Evolutionary conservation across 2,797 vertebrate species (phyloP), one percentile per base, ranked within the genome.

Genomic region (Tauraco hartlaubi): DNA sequence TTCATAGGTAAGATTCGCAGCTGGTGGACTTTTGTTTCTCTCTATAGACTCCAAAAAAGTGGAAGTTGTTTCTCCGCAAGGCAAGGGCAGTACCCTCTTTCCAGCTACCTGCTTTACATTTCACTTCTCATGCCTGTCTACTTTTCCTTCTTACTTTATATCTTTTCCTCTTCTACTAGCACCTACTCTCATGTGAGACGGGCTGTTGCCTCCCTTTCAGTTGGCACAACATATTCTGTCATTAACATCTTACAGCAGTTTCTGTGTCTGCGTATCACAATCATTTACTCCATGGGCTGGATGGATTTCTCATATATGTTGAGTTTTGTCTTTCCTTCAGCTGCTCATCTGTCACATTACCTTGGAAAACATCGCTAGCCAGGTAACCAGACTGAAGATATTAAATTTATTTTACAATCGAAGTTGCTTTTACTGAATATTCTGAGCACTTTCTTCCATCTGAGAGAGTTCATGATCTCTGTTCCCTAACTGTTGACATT

Each of bases 341-440:
- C 51, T 73, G n/a, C 41, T 69, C 13, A 5, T 68, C 58, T 93
- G 51, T 33, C 43, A 78, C 59, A 87, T 28, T 37, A 56, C 56
- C 58, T 94, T 69, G 68, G 73, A 75, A 55, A 92, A 71, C 19
- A 46, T n/a, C 69, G 35, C 33, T 78, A 85, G 58, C 56, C 86
- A 84, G 92, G 66, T 66, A 61, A 77, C 55, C 51, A 90, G 61
- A 52, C 79, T 59, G 31, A 94, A 74, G 76, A 69, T 8, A 88
- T 5, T 62, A 79, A 95, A 88, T 89, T 95, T 92, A 94, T 96
- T 97, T 96, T 92, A 83, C 84, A 95, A 77, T 81, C 1, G 8
- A 93, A 91, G 88, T 94, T 86, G 93, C 26, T 96, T 97, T 97
- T 95, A 91, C 91, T 96, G 92, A 93, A 85, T 92, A 95, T 93